Conservation (phyloP, 2,797 vertebrate species). For the Pampus argenteus region DNA sequence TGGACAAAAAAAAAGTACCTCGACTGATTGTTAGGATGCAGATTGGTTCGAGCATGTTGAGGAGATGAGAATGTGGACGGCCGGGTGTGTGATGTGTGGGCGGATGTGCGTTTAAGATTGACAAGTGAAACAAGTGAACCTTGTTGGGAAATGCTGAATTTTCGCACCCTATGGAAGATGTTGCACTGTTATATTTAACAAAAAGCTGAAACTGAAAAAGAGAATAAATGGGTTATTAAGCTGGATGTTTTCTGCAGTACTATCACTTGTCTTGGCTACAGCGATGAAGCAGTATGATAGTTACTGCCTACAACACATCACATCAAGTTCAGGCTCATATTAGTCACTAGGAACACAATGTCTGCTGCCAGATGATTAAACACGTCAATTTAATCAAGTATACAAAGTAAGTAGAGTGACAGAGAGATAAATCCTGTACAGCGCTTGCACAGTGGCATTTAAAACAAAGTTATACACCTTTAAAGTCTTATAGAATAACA, state of each 20-base stretch:
- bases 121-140: slow-evolving; percentile 10
- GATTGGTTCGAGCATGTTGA: slow-evolving; percentile 29
- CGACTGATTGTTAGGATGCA: slow-evolving; percentile 37
- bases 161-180: neutral
- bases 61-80: slow-evolving; percentile 31
- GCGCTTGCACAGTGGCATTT: neutral
- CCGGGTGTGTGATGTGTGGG: slow-evolving; percentile 40
- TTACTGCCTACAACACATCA: slow-evolving; percentile 55
- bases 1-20: slow-evolving; percentile 43
- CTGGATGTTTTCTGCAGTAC: slow-evolving; percentile 24
- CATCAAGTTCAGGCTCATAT: slow-evolving; percentile 42
- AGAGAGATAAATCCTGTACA: slow-evolving; percentile 1
- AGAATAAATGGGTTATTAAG: slow-evolving; percentile 19
- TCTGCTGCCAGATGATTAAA: slow-evolving; percentile 44
- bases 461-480: slow-evolving; percentile 1
- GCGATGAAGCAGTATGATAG: slow-evolving; percentile 37
- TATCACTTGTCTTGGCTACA: slow-evolving; percentile 32
- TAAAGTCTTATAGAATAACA: neutral
- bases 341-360: slow-evolving; percentile 55
- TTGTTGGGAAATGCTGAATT: neutral
- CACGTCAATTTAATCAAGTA: slow-evolving; percentile 25
- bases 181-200: slow-evolving; percentile 15
- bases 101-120: slow-evolving; percentile 24
- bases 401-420: slow-evolving; percentile 18
- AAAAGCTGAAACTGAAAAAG: slow-evolving; percentile 13